Conservation (phyloP, 2,888 invertebrate species). For the Drosophila villosipedis region DNA sequence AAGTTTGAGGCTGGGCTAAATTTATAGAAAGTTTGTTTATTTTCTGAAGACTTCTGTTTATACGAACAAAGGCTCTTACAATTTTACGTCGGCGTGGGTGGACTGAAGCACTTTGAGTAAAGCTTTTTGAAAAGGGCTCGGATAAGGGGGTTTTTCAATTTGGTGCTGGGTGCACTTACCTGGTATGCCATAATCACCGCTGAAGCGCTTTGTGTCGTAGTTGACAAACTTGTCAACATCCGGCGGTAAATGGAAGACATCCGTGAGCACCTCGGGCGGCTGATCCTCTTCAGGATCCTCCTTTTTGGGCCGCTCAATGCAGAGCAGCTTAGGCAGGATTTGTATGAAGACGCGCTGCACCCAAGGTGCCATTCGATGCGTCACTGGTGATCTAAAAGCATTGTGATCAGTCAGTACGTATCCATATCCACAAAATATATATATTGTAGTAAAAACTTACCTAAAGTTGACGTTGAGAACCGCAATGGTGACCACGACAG, state of each 20-base stretch:
- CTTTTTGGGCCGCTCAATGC: conserved; percentile 95
- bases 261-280: conserved; percentile 90
- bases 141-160: conserved; percentile 1
- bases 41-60: conserved; percentile 39
- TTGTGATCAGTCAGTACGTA: neutral
- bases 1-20: conserved; percentile 52
- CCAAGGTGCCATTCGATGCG: conserved; percentile 96
- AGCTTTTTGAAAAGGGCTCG: neutral
- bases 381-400: conserved; percentile 91
- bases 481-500: conserved; percentile 96
- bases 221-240: conserved; percentile 89
- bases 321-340: conserved; percentile 93
- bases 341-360: conserved; percentile 94
- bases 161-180: conserved; percentile 74
- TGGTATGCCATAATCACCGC: conserved; percentile 91
- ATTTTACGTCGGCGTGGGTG: conserved; percentile 15
- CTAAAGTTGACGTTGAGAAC: conserved; percentile 96
- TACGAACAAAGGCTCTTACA: conserved; percentile 22
- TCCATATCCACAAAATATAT: neutral
- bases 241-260: conserved; percentile 90
- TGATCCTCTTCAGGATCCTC: conserved; percentile 89
- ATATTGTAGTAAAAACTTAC: conserved; percentile 65
- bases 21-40: conserved; percentile 42
- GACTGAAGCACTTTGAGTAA: conserved; percentile 7
- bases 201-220: conserved; percentile 87